phyloP scores from a whole-genome alignment of 2,797 vertebrate genomes.

The Parotocinclus haroldoi region DNA sequence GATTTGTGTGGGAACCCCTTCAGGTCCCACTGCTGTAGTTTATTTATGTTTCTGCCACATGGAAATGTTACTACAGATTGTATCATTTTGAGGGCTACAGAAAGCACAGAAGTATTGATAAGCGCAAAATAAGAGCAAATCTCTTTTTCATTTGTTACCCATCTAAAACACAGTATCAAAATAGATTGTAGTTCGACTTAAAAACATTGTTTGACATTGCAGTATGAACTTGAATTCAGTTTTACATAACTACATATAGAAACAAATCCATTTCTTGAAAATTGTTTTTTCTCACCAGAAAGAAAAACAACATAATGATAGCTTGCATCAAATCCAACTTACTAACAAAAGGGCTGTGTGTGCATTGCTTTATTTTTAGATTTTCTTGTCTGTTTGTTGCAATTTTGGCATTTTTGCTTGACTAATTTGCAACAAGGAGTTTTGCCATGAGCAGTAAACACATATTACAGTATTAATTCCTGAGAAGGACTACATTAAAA shows the following conservation, averaged over 20 bases:
- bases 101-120: constrained; percentile 41
- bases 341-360: not conserved
- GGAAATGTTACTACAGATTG: constrained; percentile 32
- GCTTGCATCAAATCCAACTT: constrained; percentile 4
- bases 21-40: constrained; percentile 28
- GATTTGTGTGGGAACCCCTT: constrained; percentile 49
- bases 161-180: no score
- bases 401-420: no score
- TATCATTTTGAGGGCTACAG: constrained; percentile 34
- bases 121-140: constrained; percentile 8
- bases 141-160: no score
- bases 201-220: no score
- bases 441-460: constrained; percentile 13
- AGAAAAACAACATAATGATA: not conserved
- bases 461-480: not conserved
- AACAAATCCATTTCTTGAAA: no score
- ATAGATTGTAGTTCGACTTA: no score
- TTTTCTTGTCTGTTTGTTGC: constrained; percentile 4
- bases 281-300: not conserved
- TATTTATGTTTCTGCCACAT: constrained; percentile 46
- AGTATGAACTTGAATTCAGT: no score
- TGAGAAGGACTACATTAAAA: not conserved
- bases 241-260: no score
- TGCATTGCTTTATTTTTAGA: constrained; percentile 7
- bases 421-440: no score